A percentile compares a stretch with the other conserved stretches of the same genome.
These are phyloP conservation scores for Lacanobia oleracea DNA, from an alignment of 2,888 invertebrate genomes.

Conservation along the genomic window DNA sequence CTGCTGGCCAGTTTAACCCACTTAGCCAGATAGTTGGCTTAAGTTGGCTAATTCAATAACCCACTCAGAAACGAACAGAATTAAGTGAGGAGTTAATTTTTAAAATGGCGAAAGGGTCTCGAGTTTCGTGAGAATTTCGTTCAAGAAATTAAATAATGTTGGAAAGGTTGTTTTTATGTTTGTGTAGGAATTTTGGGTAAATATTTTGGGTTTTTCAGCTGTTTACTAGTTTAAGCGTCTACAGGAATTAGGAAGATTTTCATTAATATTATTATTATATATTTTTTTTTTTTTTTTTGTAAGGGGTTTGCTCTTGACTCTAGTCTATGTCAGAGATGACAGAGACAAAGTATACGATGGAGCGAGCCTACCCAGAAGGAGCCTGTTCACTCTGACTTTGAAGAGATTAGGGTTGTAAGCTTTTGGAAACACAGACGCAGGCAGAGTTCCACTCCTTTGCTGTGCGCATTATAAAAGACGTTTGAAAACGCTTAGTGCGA, in stretches of 20 bases:
- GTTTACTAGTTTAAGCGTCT: conserved; percentile 1
- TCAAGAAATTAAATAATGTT: conserved; percentile 41
- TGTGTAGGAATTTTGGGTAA: neutral
- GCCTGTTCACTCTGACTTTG: no score
- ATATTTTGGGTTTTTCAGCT: conserved; percentile 14
- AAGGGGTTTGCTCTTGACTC: no score
- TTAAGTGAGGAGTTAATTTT: conserved; percentile 67
- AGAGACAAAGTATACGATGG: no score
- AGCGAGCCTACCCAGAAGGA: no score
- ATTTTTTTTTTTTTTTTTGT: no score
- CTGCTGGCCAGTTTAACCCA: conserved; percentile 47
- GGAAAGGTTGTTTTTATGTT: conserved; percentile 22
- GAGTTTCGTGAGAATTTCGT: conserved; percentile 25
- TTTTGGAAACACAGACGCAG: no score
- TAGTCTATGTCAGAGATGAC: no score
- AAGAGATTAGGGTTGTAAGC: no score
- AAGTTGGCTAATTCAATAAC: conserved; percentile 73
- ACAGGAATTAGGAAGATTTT: neutral
- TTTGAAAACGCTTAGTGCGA: no score
- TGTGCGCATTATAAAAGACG: no score
- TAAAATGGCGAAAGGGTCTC: conserved; percentile 46
- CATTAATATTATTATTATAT: neutral
- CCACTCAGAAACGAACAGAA: conserved; percentile 60
- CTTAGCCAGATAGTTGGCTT: conserved; percentile 68
- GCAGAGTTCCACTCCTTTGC: no score